Base-by-base conservation (phyloP, 92 coral and sea anemone genomes). In the Pocillopora meandrina region DNA sequence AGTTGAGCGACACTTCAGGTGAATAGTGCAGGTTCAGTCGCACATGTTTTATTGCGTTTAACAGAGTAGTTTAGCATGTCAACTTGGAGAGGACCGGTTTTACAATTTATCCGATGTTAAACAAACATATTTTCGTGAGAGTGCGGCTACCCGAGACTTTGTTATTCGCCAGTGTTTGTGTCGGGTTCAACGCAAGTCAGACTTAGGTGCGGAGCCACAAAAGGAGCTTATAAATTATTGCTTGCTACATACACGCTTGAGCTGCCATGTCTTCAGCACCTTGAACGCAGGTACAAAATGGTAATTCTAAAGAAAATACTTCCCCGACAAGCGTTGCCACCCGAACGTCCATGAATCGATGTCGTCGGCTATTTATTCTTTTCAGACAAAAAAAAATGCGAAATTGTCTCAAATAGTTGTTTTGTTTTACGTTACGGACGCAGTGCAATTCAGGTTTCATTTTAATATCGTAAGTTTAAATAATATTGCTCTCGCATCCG, bases 401-500 rank as follows among this genome's bases (percentile, higher is more conserved):
- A 71, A 15, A 81, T 81, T 31, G 42, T 71, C 68, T 35, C 8
- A 13, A 14, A 71, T 14, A 36, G 58, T n/a, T n/a, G 71, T 71
- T 42, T 42, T 71, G 60, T 47, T 59, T 12, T 56, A n/a, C 13
- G 19, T 57, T 58, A 49, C 62, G 57, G 74, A 19, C 77, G 33
- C 31, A 71, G 69, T 49, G 64, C 71, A 81, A 42, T 52, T 49
- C 21, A 4, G 47, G 60, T 42, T 71, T 61, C 70, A 33, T 56
- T 81, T 71, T 81, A 33, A 68, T 71, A 55, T 31, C 10, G 56
- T 69, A 61, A 71, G 69, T 19, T 36, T 77, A 59, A 71, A 71
- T 71, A 81, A 81, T 81, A 80, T 80, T 70, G 84, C 76, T 64
- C 84, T 75, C 79, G 79, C 65, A 57, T 56, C 21, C 61, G 83